phyloP scores from a whole-genome alignment of 2,113 vertebrate species.

The Abramis brama region DNA sequence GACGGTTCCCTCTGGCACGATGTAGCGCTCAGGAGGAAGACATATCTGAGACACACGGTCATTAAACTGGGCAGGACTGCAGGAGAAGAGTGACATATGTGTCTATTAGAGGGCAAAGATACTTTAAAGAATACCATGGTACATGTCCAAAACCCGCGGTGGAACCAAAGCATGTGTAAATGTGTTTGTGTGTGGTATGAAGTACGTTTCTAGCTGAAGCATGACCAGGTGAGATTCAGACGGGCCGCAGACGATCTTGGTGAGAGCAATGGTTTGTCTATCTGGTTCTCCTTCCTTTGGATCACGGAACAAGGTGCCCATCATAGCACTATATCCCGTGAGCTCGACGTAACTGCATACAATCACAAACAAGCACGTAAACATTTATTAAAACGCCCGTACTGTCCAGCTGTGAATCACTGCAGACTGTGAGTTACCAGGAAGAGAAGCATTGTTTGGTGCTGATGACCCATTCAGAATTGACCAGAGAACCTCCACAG shows the following conservation, averaged over 20 bases:
- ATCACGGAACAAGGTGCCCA: conserved; percentile 87
- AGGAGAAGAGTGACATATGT: conserved; percentile 5
- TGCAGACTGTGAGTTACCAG: conserved; percentile 75
- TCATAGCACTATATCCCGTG: conserved; percentile 83
- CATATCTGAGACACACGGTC: conserved; percentile 90
- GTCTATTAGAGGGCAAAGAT: neutral
- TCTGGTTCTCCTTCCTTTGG: conserved; percentile 80
- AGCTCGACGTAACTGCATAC: conserved; percentile 82
- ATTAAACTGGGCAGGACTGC: conserved; percentile 83
- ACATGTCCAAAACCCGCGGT: no score
- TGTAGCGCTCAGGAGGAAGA: conserved; percentile 87
- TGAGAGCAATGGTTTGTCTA: conserved; percentile 81
- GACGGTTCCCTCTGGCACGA: conserved; percentile 80
- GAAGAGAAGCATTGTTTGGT: conserved; percentile 94
- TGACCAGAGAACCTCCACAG: conserved; percentile 92
- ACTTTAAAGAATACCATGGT: neutral
- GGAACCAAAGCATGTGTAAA: neutral
- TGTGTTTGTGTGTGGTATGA: neutral
- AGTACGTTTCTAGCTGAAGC: conserved; percentile 87
- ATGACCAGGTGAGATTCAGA: conserved; percentile 90
- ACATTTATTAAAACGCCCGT: neutral
- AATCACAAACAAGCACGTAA: conserved; percentile 39
- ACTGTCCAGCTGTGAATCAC: neutral
- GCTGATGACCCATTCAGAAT: conserved; percentile 93
- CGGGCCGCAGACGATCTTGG: conserved; percentile 87